A percentile compares a stretch with the other conserved stretches of the same genome.
These are phyloP conservation scores for Gnathonemus echidnorhynchus DNA, from an alignment of 2,113 vertebrate species.

Conservation along the genomic window DNA sequence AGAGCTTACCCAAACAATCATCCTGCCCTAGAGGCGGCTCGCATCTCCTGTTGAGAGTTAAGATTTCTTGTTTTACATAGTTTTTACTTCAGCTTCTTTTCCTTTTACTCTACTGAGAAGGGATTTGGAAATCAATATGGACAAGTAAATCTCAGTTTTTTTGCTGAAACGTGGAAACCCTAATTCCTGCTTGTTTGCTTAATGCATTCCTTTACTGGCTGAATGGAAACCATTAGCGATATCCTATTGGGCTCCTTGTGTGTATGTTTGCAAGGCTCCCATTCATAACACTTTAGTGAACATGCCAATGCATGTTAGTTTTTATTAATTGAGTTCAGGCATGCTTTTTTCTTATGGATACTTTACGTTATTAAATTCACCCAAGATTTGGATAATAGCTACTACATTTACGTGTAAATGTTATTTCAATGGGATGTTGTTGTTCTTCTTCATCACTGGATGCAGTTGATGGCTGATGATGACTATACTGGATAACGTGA, in stretches of 20 bases:
- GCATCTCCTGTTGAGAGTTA: conserved; percentile 31
- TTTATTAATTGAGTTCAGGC: background rate
- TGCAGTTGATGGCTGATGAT: background rate
- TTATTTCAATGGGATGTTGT: background rate
- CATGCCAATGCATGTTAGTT: background rate
- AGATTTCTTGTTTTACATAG: conserved; percentile 36
- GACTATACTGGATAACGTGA: background rate
- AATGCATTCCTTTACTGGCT: background rate
- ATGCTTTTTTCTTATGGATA: background rate
- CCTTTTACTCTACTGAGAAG: background rate
- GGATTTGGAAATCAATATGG: conserved; percentile 16
- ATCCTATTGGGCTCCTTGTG: background rate
- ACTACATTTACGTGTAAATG: background rate
- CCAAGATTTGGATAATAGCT: background rate
- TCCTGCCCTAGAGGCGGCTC: conserved; percentile 29
- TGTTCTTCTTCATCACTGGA: background rate
- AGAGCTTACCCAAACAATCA: conserved; percentile 30
- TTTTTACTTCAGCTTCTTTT: conserved; percentile 37
- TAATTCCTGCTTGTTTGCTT: conserved; percentile 2
- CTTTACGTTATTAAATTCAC: background rate
- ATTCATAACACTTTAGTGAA: conserved; percentile 1
- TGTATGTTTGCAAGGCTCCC: background rate
- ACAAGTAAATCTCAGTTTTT: conserved; percentile 8
- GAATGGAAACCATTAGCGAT: background rate
- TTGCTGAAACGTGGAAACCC: conserved; percentile 5